These are phyloP conservation scores for Diglossa cyanea DNA, from an alignment of 2,797 vertebrate genomes.

Conservation along the genomic window DNA sequence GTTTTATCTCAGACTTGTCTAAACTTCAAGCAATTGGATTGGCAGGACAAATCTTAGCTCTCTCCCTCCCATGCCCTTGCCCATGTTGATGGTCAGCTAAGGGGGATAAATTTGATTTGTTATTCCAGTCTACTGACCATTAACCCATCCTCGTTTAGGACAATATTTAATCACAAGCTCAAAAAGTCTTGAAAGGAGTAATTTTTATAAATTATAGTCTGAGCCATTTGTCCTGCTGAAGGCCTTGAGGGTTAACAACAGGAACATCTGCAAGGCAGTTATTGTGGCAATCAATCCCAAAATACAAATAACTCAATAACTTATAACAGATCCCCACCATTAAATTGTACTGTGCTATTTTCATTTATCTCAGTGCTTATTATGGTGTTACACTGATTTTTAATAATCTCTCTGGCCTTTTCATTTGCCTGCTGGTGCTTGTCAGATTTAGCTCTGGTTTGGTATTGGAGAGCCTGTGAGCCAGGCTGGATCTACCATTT, in stretches of 20 bases:
- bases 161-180: conserved; percentile 32
- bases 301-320: not conserved
- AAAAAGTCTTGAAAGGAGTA: conserved; percentile 11
- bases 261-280: conserved; percentile 7
- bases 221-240: conserved; percentile 1
- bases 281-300: not conserved
- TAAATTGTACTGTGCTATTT: not conserved
- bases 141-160: conserved; percentile 27
- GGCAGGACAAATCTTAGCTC: not conserved
- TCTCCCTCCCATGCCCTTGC: not conserved
- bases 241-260: conserved; percentile 5
- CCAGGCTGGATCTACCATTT: not conserved
- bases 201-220: not conserved
- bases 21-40: not conserved
- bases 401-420: not conserved
- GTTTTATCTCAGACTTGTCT: not conserved
- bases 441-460: not conserved
- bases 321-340: not conserved
- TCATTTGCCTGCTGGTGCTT: not conserved
- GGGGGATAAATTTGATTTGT: not conserved
- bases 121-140: not conserved
- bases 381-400: not conserved
- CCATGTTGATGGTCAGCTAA: not conserved
- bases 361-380: not conserved
- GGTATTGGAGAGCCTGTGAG: not conserved